Evolutionary conservation across 2,797 vertebrate species (phyloP), one percentile per base, ranked within the genome.

Genomic region (Poecile montanus): DNA sequence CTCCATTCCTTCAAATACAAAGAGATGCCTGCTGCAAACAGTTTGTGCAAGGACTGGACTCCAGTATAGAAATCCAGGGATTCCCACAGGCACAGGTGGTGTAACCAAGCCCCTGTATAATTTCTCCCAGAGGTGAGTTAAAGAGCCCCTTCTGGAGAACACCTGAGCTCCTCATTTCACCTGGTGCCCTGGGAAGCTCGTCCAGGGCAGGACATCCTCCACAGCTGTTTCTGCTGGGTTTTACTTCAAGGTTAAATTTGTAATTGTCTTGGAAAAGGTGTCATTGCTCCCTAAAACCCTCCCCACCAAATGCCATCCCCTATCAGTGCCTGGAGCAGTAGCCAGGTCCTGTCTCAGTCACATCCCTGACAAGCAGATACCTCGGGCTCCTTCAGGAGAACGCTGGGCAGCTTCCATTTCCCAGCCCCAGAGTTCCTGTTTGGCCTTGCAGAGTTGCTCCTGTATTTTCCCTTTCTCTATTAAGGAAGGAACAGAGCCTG

Each of bases 231-330:
- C 56, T 53, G 16, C n/a, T 44, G 16, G 6, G 34, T 76, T 79
- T 74, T 29, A 32, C 26, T 75, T 72, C 54, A 63, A 74, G 72
- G 65, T 67, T 74, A 29, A 50, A 81, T 61, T 71, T 54, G 27
- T 58, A 30, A 9, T 48, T 84, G 26, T 26, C 65, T 81, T 67
- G 22, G 45, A 63, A 77, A 65, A 74, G 53, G 27, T 44, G 13
- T 27, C 1, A 0, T 29, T 68, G 47, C 44, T 61, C 16, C 36
- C 1, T 0, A 42, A 58, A 65, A 17, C 48, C 48, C 47, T 34
- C 23, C 50, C 27, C 40, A 34, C 29, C 53, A 13, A 0, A 12
- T 48, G 60, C 45, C 29, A 68, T 42, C 36, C 53, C 9, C 0
- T 30, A 1, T n/a, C 8, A 44, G 66, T 38, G 65, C 40, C 56